Conservation (phyloP, 2,797 vertebrate species). For the Chelmon rostratus region DNA sequence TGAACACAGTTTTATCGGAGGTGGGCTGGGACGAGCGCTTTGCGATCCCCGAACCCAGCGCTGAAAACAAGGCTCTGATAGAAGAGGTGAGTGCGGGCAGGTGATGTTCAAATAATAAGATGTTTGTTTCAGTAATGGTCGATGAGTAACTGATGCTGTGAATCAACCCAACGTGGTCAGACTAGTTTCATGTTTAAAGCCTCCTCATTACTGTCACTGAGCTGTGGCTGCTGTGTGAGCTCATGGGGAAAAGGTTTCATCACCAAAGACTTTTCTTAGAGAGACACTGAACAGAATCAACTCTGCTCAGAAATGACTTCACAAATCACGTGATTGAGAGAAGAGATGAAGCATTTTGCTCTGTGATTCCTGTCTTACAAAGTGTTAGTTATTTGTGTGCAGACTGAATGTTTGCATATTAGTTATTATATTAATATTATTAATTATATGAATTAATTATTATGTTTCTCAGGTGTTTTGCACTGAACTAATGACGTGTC, state of each 20-base stretch:
- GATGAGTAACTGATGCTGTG: background rate
- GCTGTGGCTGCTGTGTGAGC: background rate
- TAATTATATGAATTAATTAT: too few relatives aligned
- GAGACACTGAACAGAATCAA: background rate
- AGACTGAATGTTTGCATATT: background rate
- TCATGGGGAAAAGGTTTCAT: background rate
- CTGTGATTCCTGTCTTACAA: background rate
- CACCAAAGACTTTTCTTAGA: background rate
- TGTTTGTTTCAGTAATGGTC: background rate
- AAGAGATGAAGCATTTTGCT: background rate
- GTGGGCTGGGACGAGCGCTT: constrained; percentile 89
- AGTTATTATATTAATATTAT: too few relatives aligned
- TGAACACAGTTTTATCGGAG: constrained; percentile 78
- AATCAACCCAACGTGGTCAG: background rate
- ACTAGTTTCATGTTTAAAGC: background rate
- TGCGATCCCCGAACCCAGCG: constrained; percentile 88
- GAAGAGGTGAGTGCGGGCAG: constrained; percentile 84
- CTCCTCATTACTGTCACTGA: background rate
- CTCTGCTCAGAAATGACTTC: background rate
- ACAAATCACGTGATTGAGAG: background rate
- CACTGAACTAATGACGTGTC: background rate
- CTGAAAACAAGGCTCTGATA: constrained; percentile 89
- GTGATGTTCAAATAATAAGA: background rate
- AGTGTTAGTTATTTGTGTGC: background rate
- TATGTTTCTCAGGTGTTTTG: background rate